Evolutionary conservation across 2,888 invertebrate genomes (phyloP), one percentile per base, ranked within the genome.

Genomic region (Geotrupes spiniger): DNA sequence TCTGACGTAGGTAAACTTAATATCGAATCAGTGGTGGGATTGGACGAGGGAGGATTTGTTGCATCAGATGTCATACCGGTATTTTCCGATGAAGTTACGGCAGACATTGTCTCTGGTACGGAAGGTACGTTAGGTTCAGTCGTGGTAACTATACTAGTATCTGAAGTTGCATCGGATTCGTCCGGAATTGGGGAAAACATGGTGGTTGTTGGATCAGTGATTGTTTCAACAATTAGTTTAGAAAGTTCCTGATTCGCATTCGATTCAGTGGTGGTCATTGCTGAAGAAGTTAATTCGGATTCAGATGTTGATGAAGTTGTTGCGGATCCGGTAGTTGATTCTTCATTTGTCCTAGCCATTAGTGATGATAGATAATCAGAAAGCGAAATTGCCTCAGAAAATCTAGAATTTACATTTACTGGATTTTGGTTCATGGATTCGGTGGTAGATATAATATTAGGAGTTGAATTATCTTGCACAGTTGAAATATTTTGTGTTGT

Each of bases 131-230:
- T 1, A 36, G 33, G 14, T 12, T 33, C 10, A 37, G 15, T 21
- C 25, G 15, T 11, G n/a, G 14, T 28, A 28, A 38, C 11, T 14
- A 39, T 39, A 10, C 39, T 43, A 39, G 46, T 46, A 29, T n/a
- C n/a, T n/a, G 42, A 29, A 25, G 42, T 74, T 60, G 75, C 62
- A 52, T 76, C 72, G 11, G 46, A 55, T 29, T 52, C 17, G 25
- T 47, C 70, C 60, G 73, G 66, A 74, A 70, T 74, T 56, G 76
- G 75, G 69, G 77, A 76, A 40, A 77, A 77, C 57, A 76, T 77
- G 2, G 39, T 26, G 6, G 14, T 36, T 5, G 40, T 28, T 11
- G 36, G 28, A 15, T 21, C 39, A 1, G n/a, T n/a, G n/a, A n/a
- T n/a, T n/a, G n/a, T 42, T 39, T 38, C 41, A 45, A 16, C 21